Percentiles rank a stretch among this genome's conserved stretches.
Conservation (phyloP, 2,888 invertebrate genomes). For the Teinopalpus imperialis region DNA sequence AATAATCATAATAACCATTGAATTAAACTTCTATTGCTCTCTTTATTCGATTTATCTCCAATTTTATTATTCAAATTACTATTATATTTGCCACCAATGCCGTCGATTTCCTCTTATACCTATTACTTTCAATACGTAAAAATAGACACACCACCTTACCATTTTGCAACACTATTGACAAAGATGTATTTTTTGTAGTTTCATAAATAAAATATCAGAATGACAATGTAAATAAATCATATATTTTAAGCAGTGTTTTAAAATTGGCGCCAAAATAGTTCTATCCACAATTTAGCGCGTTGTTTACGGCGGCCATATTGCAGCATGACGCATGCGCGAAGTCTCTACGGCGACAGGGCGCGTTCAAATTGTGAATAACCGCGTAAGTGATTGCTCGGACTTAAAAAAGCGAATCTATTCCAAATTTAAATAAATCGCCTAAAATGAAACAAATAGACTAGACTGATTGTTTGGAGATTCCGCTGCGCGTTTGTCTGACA, state of each 20-base stretch:
- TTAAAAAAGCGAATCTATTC: not conserved
- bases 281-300: conserved; percentile 1
- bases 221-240: too few relatives aligned
- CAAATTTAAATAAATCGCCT: not conserved
- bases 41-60: not conserved
- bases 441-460: not conserved
- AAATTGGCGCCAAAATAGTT: not conserved
- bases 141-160: not conserved
- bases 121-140: conserved; percentile 4
- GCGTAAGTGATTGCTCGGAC: not conserved
- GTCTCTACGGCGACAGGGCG: too few relatives aligned
- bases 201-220: too few relatives aligned
- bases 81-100: not conserved
- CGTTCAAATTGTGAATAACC: too few relatives aligned
- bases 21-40: not conserved
- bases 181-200: too few relatives aligned
- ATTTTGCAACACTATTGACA: too few relatives aligned
- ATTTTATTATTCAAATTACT: not conserved
- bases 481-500: conserved; percentile 8
- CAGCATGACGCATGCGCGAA: not conserved
- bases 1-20: not conserved
- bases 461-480: conserved; percentile 10
- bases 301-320: not conserved
- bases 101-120: not conserved
- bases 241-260: too few relatives aligned